A percentile compares a stretch with the other conserved stretches of the same genome.
These are phyloP conservation scores for Epicampocera succincta DNA, from an alignment of 2,888 invertebrate genomes.

Conservation along the genomic window DNA sequence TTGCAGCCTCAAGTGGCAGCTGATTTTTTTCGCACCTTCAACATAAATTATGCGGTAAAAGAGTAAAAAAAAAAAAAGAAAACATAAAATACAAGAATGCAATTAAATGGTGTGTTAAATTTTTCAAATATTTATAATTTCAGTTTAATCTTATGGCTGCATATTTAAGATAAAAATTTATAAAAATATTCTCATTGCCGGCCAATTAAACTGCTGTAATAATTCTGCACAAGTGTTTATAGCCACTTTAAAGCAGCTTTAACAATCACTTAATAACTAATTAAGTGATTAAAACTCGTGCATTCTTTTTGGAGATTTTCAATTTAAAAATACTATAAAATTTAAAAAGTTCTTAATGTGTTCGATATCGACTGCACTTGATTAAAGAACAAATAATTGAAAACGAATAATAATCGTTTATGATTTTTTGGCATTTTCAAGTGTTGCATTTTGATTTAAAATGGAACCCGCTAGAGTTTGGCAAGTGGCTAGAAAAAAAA, in stretches of 20 bases:
- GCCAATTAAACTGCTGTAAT: too few species aligned
- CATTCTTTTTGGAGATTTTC: too few species aligned
- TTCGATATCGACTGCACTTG: conserved; percentile 4
- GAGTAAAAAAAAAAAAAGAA: too few species aligned
- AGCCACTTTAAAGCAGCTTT: too few species aligned
- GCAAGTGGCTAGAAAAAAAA: too few species aligned
- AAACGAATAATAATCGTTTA: too few species aligned
- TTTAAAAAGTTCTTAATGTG: conserved; percentile 16
- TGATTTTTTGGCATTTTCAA: conserved; percentile 46
- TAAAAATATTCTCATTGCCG: too few species aligned
- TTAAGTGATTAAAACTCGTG: too few species aligned
- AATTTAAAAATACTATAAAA: background rate
- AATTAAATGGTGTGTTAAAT: conserved; percentile 1
- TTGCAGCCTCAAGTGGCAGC: background rate
- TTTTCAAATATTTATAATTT: background rate
- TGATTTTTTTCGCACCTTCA: conserved; percentile 4
- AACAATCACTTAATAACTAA: too few species aligned
- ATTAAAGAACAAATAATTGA: conserved; percentile 20
- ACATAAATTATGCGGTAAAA: background rate
- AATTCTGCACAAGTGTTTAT: too few species aligned
- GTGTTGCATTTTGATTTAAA: conserved; percentile 20
- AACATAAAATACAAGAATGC: too few species aligned
- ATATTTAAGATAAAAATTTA: conserved; percentile 1
- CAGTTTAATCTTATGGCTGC: conserved; percentile 1
- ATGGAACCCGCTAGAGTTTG: background rate